A percentile compares a stretch with the other conserved stretches of the same genome.
phyloP scores from a whole-genome alignment of 2,888 invertebrate genomes.

The Seira musarum region DNA sequence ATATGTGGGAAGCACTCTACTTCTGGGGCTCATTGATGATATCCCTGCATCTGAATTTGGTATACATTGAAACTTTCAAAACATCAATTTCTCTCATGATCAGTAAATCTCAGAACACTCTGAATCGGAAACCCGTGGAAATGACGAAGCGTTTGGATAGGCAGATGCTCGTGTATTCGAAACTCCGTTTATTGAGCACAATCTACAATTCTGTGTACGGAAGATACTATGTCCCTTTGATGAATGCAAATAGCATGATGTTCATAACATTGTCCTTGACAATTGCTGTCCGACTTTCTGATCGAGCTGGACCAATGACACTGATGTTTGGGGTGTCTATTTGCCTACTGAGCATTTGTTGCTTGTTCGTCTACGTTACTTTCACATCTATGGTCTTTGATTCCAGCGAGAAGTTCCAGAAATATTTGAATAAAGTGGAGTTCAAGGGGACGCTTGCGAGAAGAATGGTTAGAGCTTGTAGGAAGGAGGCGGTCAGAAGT shows the following conservation, averaged over 20 bases:
- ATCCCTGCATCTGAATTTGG: constrained; percentile 11
- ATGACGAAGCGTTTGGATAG: not conserved
- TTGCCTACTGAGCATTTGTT: not conserved
- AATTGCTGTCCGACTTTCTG: not conserved
- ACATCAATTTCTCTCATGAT: constrained; percentile 12
- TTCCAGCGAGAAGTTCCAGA: constrained; percentile 24
- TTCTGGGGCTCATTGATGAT: constrained; percentile 4
- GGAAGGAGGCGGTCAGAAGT: constrained; percentile 27
- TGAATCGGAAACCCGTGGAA: no score
- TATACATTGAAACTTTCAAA: constrained; percentile 28
- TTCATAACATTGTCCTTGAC: not conserved
- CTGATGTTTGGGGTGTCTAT: not conserved
- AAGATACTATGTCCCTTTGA: not conserved
- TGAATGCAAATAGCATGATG: not conserved
- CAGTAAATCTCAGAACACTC: no score
- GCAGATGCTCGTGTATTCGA: constrained; percentile 25
- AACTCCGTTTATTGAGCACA: constrained; percentile 26
- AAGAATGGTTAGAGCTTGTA: constrained; percentile 16
- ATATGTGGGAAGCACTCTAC: not conserved
- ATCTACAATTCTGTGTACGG: constrained; percentile 29
- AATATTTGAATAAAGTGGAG: not conserved
- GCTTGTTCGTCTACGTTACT: constrained; percentile 13
- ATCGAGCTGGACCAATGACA: not conserved
- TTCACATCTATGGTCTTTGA: constrained; percentile 29
- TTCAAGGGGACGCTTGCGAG: not conserved